Evolutionary conservation across 1,140 invertebrate genomes (phyloP).

Genomic region (Heliconius hewitsoni): DNA sequence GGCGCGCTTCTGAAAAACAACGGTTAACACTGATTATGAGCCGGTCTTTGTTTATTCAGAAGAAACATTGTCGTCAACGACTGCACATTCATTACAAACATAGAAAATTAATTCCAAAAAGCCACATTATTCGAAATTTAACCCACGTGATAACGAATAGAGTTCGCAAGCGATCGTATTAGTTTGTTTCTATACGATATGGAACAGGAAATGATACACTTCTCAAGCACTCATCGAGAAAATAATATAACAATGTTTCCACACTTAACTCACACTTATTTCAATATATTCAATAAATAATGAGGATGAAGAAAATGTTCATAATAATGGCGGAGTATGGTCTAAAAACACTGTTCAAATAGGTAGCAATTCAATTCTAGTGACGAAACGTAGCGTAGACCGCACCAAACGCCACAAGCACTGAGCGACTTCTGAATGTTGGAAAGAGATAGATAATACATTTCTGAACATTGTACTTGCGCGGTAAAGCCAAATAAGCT

Average conservation of each 20-base stretch:
- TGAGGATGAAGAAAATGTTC: conserved; percentile 54
- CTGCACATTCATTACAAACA: conserved; percentile 37
- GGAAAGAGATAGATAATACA: conserved; percentile 63
- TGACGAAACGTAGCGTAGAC: conserved; percentile 64
- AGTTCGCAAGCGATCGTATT: conserved; percentile 68
- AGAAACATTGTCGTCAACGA: conserved; percentile 39
- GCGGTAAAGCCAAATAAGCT: conserved; percentile 75
- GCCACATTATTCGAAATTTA: conserved; percentile 68
- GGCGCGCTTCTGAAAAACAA: conserved; percentile 74
- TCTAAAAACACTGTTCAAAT: conserved; percentile 67
- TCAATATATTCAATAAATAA: conserved; percentile 42
- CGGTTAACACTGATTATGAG: conserved; percentile 61
- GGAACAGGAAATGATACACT: conserved; percentile 79
- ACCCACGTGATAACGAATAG: conserved; percentile 79
- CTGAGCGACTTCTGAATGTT: conserved; percentile 54
- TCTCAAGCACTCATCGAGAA: conserved; percentile 56
- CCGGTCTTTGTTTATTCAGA: conserved; percentile 55
- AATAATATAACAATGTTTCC: conserved; percentile 41
- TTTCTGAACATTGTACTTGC: conserved; percentile 68
- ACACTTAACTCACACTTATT: conserved; percentile 40
- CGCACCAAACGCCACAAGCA: conserved; percentile 55
- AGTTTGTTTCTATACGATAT: conserved; percentile 76
- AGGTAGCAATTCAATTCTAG: conserved; percentile 61
- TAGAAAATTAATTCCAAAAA: conserved; percentile 47
- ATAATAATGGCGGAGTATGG: conserved; percentile 72